Evolutionary conservation across 1,140 invertebrate genomes (phyloP).

Genomic region (Cheumatopsyche charites): DNA sequence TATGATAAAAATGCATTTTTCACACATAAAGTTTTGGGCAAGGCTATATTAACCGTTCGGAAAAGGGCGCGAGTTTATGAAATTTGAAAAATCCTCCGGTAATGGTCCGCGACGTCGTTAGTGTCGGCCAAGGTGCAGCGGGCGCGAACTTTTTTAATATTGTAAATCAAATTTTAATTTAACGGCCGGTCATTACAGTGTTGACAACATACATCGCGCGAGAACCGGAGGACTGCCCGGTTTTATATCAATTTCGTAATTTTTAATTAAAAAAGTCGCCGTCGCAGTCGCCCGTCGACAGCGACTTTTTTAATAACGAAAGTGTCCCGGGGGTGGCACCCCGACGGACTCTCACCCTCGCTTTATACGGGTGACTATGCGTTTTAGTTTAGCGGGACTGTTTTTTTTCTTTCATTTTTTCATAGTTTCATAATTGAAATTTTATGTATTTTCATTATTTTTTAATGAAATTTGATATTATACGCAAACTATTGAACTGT

Average conservation of each 20-base stretch:
- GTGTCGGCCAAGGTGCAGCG: constrained; percentile 21
- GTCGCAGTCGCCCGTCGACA: constrained; percentile 54
- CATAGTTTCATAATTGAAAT: no score
- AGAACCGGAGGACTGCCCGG: constrained; percentile 2
- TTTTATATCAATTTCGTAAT: constrained; percentile 64
- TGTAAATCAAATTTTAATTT: constrained; percentile 50
- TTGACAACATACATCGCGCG: constrained; percentile 47
- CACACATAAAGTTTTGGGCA: no score
- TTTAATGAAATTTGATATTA: no score
- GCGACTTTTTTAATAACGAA: constrained; percentile 62
- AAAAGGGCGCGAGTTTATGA: no score
- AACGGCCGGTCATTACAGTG: constrained; percentile 47
- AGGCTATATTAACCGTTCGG: no score
- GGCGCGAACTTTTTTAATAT: constrained; percentile 48
- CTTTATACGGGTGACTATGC: not conserved
- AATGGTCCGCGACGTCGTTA: constrained; percentile 34
- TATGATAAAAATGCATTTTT: no score
- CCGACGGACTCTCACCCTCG: not conserved
- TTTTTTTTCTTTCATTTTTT: no score
- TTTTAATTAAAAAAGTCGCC: constrained; percentile 64
- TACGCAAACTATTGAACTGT: no score
- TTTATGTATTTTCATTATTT: no score
- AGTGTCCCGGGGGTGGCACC: constrained; percentile 55
- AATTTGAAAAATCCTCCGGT: not conserved
- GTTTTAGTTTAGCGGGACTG: not conserved